Conservation (phyloP, 2,113 vertebrate species). For the Sprattus sprattus region DNA sequence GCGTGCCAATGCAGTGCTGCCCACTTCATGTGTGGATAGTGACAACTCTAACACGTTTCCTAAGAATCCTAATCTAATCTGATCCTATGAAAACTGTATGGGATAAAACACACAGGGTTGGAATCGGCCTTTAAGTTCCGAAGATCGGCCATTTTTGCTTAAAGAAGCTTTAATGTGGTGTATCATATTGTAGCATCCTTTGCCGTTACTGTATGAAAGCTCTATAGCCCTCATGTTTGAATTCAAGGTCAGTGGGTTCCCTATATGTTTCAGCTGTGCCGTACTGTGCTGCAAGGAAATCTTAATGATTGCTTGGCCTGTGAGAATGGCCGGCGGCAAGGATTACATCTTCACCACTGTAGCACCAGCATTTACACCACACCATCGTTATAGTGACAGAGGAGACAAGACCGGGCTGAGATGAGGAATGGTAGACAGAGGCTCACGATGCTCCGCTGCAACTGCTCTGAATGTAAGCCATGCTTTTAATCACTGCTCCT, state of each 20-base stretch:
- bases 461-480: neutral
- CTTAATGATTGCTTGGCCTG: neutral
- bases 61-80: neutral
- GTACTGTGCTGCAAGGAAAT: neutral
- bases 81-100: neutral
- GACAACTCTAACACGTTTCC: no score
- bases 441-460: neutral
- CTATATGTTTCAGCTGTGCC: neutral
- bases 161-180: neutral
- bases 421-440: neutral
- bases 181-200: neutral
- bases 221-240: neutral
- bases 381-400: neutral
- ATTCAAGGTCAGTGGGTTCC: neutral
- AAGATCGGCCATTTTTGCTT: neutral
- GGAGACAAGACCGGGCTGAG: neutral
- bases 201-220: neutral
- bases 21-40: neutral
- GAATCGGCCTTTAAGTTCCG: neutral
- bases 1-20: neutral
- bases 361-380: neutral
- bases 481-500: neutral
- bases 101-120: neutral
- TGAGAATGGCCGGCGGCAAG: neutral
- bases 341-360: neutral